Conservation (phyloP, 2,888 invertebrate species). For the Ariolimax columbianus region DNA sequence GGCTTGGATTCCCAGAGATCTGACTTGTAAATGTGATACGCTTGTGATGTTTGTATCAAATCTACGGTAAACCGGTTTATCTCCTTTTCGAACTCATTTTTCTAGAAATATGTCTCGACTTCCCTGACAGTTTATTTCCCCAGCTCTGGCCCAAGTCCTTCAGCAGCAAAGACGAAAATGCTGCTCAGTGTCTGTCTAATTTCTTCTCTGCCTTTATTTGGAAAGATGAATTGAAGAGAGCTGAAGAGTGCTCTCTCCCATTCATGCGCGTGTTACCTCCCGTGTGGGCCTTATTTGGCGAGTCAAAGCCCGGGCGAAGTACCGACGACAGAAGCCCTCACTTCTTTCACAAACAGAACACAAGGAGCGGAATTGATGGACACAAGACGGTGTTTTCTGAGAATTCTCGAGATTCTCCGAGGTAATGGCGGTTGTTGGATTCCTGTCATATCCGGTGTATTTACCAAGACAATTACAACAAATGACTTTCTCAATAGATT, state of each 20-base stretch:
- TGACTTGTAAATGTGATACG: conserved; percentile 24
- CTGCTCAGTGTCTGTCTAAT: conserved; percentile 29
- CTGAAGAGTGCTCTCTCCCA: conserved; percentile 24
- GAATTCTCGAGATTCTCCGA: conserved; percentile 45
- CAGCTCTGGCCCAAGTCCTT: neutral
- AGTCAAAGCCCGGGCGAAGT: conserved; percentile 57
- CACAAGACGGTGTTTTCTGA: conserved; percentile 45
- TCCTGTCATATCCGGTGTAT: conserved; percentile 56
- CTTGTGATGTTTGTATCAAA: neutral
- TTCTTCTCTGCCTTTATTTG: conserved; percentile 6
- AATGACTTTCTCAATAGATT: conserved; percentile 53
- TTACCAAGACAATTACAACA: conserved; percentile 56
- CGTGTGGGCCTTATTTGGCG: conserved; percentile 47
- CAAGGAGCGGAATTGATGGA: conserved; percentile 53
- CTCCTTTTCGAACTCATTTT: neutral
- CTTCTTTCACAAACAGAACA: conserved; percentile 54
- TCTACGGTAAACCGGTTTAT: neutral
- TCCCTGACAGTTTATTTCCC: neutral
- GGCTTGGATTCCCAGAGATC: neutral
- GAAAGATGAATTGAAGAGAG: conserved; percentile 32
- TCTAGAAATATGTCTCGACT: conserved; percentile 1
- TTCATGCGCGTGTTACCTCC: conserved; percentile 43
- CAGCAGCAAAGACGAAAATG: conserved; percentile 8
- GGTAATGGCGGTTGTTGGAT: conserved; percentile 50
- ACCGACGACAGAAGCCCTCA: conserved; percentile 48